Evolutionary conservation across 1,140 invertebrate species (phyloP).

Genomic region (Diploscapter pachys): DNA sequence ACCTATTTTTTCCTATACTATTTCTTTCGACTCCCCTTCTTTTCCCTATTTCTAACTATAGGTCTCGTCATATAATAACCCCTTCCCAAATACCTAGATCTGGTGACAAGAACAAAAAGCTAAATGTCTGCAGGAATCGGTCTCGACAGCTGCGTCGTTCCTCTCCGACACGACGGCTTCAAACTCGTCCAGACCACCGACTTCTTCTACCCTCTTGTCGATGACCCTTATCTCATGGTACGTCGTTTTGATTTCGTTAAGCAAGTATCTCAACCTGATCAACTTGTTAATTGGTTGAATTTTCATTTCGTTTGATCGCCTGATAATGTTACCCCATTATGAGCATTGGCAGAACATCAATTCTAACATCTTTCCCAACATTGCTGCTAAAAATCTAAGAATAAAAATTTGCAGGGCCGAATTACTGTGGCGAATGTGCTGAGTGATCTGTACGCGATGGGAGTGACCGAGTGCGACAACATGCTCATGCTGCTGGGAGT

Average conservation of each 20-base stretch:
- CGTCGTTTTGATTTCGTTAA: constrained; percentile 24
- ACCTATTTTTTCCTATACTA: too few relatives aligned
- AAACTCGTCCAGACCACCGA: constrained; percentile 95
- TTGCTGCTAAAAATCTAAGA: neutral
- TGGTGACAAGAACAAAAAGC: constrained; percentile 4
- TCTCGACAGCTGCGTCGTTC: constrained; percentile 83
- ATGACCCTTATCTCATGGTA: constrained; percentile 98
- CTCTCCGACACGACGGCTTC: constrained; percentile 83
- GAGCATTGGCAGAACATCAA: too few relatives aligned
- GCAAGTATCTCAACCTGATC: too few relatives aligned
- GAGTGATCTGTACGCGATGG: constrained; percentile 97
- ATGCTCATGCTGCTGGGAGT: constrained; percentile 94
- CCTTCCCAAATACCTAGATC: neutral
- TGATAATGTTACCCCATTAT: too few relatives aligned
- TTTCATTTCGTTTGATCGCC: too few relatives aligned
- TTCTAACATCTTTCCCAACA: too few relatives aligned
- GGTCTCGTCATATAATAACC: neutral
- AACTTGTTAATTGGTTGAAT: too few relatives aligned
- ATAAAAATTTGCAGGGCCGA: constrained; percentile 69
- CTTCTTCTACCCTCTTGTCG: constrained; percentile 95
- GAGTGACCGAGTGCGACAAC: constrained; percentile 96
- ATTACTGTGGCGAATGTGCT: constrained; percentile 98
- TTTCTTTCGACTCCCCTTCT: neutral
- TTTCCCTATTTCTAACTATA: constrained; percentile 2
- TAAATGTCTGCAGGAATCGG: constrained; percentile 70